These are phyloP conservation scores for Rhynchophorus ferrugineus DNA, from an alignment of 1,140 invertebrate genomes.

Conservation along the genomic window DNA sequence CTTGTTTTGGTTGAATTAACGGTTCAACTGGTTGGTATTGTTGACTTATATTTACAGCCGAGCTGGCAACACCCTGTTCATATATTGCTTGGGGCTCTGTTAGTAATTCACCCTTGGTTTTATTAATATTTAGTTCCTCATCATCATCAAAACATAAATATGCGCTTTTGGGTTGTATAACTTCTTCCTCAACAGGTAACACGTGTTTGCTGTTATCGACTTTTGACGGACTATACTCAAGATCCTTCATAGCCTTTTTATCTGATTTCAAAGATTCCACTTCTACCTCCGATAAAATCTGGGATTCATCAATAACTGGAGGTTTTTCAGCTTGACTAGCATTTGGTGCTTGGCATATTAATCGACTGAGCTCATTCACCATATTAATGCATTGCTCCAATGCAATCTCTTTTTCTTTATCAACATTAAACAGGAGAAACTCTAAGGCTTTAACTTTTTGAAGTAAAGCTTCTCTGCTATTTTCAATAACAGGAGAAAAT, in stretches of 20 bases:
- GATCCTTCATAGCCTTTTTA: neutral
- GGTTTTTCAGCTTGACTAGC: neutral
- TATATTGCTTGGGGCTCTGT: slow-evolving; percentile 17
- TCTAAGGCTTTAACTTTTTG: slow-evolving; percentile 39
- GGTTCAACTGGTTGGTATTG: slow-evolving; percentile 9
- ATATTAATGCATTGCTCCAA: slow-evolving; percentile 34
- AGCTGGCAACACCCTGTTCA: slow-evolving; percentile 5
- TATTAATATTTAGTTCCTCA: slow-evolving; percentile 8
- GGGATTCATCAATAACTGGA: slow-evolving; percentile 15
- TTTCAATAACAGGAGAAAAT: slow-evolving; percentile 13
- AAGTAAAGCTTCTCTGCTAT: slow-evolving; percentile 28
- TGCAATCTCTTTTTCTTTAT: slow-evolving; percentile 34
- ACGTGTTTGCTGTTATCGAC: neutral
- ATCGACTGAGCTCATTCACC: slow-evolving; percentile 32
- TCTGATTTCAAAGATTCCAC: slow-evolving; percentile 4
- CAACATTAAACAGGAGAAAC: slow-evolving; percentile 36
- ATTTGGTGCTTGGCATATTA: slow-evolving; percentile 27
- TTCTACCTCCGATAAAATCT: slow-evolving; percentile 23
- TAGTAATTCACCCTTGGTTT: too few relatives aligned
- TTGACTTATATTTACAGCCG: slow-evolving; percentile 6
- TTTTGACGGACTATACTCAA: neutral
- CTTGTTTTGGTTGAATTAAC: slow-evolving; percentile 10
- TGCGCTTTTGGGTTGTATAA: neutral
- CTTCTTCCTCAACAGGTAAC: neutral
- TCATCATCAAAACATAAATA: slow-evolving; percentile 3